phyloP scores from a whole-genome alignment of 2,888 invertebrate genomes.

The Subacronicta megacephala region DNA sequence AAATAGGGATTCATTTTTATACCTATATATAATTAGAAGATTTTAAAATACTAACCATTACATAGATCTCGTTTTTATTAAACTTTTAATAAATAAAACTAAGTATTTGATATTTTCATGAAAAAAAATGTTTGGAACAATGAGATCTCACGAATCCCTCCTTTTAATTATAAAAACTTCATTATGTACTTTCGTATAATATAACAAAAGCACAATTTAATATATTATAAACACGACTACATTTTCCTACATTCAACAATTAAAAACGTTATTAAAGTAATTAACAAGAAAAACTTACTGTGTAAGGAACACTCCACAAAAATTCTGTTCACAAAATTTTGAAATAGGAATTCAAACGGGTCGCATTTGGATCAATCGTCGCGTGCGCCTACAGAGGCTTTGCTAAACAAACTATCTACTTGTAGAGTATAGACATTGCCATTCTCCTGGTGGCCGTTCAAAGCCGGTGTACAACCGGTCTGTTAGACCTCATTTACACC shows the following conservation, averaged over 20 bases:
- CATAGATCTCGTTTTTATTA: background rate
- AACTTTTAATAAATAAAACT: background rate
- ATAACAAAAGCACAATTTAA: conserved; percentile 7
- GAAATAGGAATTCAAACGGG: conserved; percentile 17
- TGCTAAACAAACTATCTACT: conserved; percentile 64
- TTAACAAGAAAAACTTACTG: conserved; percentile 42
- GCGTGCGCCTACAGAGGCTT: conserved; percentile 69
- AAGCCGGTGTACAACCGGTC: conserved; percentile 62
- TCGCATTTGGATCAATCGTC: conserved; percentile 35
- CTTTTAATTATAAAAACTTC: conserved; percentile 6
- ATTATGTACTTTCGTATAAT: conserved; percentile 8
- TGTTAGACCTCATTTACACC: conserved; percentile 58
- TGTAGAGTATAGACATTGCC: conserved; percentile 56
- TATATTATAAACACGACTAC: conserved; percentile 2
- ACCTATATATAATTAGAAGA: too few species aligned
- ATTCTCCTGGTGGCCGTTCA: conserved; percentile 59
- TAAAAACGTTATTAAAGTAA: conserved; percentile 21
- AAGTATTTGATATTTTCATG: background rate
- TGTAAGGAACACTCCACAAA: conserved; percentile 33
- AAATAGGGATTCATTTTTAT: too few species aligned
- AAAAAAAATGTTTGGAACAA: too few species aligned
- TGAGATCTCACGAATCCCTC: background rate
- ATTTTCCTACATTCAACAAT: conserved; percentile 6
- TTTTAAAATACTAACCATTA: too few species aligned
- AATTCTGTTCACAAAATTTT: conserved; percentile 22